Conservation (phyloP, 2,797 vertebrate species). For the Artibeus lituratus region DNA sequence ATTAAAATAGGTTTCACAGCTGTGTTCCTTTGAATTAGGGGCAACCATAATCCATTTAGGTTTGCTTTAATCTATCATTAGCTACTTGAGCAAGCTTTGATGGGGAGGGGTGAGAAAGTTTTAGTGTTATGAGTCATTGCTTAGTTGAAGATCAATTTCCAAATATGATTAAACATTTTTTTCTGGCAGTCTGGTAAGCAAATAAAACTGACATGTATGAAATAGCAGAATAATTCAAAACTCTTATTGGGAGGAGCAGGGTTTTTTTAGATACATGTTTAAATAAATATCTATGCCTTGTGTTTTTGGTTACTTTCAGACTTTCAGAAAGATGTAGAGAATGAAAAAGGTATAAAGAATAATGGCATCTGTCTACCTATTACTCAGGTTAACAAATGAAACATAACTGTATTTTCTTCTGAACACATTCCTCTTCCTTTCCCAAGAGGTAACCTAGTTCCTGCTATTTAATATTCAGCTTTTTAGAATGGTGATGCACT, state of each 20-base stretch:
- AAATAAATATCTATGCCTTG: background rate
- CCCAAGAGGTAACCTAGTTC: background rate
- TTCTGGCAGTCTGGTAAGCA: slow-evolving; percentile 1
- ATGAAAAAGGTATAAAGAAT: background rate
- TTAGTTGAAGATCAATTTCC: slow-evolving; percentile 28
- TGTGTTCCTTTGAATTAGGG: slow-evolving; percentile 38
- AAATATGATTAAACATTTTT: slow-evolving; percentile 31
- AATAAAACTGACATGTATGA: background rate
- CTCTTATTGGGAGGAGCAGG: background rate
- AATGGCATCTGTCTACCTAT: background rate
- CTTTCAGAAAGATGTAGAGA: background rate
- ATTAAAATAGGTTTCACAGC: slow-evolving; percentile 12
- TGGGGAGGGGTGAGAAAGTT: slow-evolving; percentile 62
- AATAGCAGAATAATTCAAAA: background rate
- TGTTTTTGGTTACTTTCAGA: slow-evolving; percentile 11
- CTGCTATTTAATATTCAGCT: slow-evolving; percentile 13
- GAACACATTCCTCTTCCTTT: background rate
- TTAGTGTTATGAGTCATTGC: slow-evolving; percentile 55
- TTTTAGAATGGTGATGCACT: background rate
- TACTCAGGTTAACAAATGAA: slow-evolving; percentile 24
- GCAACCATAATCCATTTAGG: background rate
- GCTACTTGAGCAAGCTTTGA: slow-evolving; percentile 19
- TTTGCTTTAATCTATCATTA: slow-evolving; percentile 33
- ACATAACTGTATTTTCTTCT: background rate
- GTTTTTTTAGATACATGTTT: background rate